phyloP scores from a whole-genome alignment of 2,113 vertebrate species.

The Aplodontia rufa region DNA sequence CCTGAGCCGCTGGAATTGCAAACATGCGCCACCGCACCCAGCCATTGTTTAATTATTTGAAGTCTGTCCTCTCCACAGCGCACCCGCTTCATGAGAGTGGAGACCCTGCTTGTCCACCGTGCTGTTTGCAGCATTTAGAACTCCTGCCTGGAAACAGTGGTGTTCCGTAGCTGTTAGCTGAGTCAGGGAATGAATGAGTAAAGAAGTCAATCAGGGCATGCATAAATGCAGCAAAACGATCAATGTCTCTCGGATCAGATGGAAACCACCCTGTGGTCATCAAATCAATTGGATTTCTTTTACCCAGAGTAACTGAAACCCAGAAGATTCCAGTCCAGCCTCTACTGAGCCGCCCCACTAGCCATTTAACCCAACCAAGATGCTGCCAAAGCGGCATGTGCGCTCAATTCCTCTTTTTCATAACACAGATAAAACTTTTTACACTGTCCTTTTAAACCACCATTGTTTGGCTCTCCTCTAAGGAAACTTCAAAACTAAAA shows the following conservation, averaged over 20 bases:
- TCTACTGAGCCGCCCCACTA: not conserved
- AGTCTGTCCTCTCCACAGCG: not conserved
- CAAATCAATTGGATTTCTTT: not conserved
- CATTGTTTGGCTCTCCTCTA: not conserved
- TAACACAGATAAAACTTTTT: slow-evolving; percentile 64
- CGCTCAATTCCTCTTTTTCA: slow-evolving; percentile 14
- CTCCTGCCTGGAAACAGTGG: not conserved
- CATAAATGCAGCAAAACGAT: not conserved
- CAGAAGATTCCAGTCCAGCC: not conserved
- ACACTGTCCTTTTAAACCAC: slow-evolving; percentile 58
- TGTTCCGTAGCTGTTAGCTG: not conserved
- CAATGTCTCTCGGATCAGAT: not conserved
- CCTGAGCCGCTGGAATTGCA: too few relatives aligned
- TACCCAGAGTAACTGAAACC: not conserved
- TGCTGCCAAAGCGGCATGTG: slow-evolving; percentile 53
- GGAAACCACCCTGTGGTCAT: not conserved
- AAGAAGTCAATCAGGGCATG: too few relatives aligned
- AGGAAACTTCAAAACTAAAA: slow-evolving; percentile 61
- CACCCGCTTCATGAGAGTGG: not conserved
- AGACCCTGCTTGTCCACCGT: not conserved
- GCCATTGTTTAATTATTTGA: too few relatives aligned
- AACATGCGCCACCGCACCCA: too few relatives aligned
- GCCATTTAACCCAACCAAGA: not conserved
- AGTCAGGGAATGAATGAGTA: not conserved
- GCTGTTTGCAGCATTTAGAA: not conserved